Percentiles rank a stretch among this genome's conserved stretches.
phyloP scores from a whole-genome alignment of 2,888 invertebrate genomes.

The Apotomis capreana region DNA sequence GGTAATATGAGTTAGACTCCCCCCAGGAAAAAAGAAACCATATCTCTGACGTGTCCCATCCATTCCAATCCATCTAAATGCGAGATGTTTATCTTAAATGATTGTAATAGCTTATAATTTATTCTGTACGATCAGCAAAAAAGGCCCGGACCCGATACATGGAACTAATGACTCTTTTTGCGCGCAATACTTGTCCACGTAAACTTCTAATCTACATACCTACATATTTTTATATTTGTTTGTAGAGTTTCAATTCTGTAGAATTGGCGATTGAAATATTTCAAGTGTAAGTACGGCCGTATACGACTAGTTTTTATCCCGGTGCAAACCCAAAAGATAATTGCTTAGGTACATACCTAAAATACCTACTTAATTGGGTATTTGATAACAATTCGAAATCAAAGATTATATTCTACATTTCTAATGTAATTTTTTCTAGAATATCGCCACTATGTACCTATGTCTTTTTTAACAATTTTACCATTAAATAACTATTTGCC shows the following conservation, averaged over 20 bases:
- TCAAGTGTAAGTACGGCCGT: no score
- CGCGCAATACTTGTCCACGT: conserved; percentile 51
- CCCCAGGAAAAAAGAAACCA: conserved; percentile 5
- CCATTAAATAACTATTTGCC: no score
- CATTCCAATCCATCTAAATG: conserved; percentile 61
- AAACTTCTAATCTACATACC: conserved; percentile 55
- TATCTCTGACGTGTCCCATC: conserved; percentile 35
- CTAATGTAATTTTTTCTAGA: no score
- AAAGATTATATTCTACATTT: no score
- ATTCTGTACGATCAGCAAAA: conserved; percentile 66
- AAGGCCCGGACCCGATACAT: conserved; percentile 47
- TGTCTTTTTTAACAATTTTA: no score
- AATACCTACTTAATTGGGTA: no score
- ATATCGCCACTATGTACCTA: no score
- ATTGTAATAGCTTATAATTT: conserved; percentile 75
- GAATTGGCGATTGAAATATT: conserved; percentile 8
- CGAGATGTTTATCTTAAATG: conserved; percentile 75
- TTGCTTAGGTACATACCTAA: no score
- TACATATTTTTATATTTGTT: conserved; percentile 42
- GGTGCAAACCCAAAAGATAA: no score
- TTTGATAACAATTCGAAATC: no score
- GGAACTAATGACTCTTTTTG: conserved; percentile 60
- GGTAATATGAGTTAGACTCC: background rate
- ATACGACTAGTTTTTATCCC: no score
- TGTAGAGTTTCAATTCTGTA: conserved; percentile 26